Evolutionary conservation across 2,888 invertebrate genomes (phyloP).

Genomic region (Platycheirus rosarum): DNA sequence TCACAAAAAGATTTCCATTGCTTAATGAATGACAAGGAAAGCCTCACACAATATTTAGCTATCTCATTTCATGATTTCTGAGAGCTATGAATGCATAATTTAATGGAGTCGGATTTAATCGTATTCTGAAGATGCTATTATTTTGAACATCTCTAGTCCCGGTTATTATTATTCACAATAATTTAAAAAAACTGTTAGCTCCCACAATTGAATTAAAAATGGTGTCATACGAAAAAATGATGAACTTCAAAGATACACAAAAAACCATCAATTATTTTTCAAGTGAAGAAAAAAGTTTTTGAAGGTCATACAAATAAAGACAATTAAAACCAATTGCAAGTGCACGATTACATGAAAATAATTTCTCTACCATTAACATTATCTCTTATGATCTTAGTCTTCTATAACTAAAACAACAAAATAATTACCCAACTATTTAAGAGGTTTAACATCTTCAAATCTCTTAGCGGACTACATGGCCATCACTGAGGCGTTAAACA

Average conservation of each 20-base stretch:
- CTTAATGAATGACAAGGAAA: no score
- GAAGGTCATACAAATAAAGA: slow-evolving; percentile 18
- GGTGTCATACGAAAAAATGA: no score
- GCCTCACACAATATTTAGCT: no score
- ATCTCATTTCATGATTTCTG: no score
- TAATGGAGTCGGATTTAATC: no score
- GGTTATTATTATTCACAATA: no score
- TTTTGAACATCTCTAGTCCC: no score
- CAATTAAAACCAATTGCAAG: slow-evolving; percentile 23
- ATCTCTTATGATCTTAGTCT: slow-evolving; percentile 4
- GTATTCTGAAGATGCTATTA: no score
- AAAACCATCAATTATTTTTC: background rate
- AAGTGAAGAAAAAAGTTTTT: background rate
- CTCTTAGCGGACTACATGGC: slow-evolving; percentile 14
- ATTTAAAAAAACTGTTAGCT: no score
- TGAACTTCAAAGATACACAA: background rate
- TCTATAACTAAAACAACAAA: slow-evolving; percentile 24
- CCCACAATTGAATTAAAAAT: background rate
- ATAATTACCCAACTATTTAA: slow-evolving; percentile 21
- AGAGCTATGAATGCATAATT: no score
- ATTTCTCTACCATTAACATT: background rate
- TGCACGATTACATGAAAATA: slow-evolving; percentile 23
- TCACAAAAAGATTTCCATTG: no score
- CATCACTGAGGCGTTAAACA: slow-evolving; percentile 34
- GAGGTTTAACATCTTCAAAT: slow-evolving; percentile 18